phyloP scores from a whole-genome alignment of 53 echinoderm and acorn worm genomes.

The Henricia sp. region DNA sequence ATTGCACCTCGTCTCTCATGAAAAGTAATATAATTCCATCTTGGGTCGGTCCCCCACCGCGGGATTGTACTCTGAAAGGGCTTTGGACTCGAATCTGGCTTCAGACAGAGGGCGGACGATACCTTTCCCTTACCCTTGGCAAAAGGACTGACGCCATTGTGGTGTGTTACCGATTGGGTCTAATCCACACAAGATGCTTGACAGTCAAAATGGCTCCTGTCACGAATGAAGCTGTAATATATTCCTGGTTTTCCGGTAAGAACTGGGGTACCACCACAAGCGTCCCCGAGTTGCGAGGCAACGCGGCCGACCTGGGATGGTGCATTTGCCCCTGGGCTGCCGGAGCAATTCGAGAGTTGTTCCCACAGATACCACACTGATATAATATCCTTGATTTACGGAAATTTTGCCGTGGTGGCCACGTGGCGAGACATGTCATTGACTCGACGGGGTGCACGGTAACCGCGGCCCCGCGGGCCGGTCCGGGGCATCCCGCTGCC shows the following conservation, averaged over 20 bases:
- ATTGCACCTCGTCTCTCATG: conserved; percentile 57
- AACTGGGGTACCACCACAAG: not conserved
- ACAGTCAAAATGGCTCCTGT: conserved; percentile 1
- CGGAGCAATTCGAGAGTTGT: conserved; percentile 31
- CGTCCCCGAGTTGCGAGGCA: conserved; percentile 24
- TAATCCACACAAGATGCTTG: conserved; percentile 43
- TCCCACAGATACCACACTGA: conserved; percentile 43
- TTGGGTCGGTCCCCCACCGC: conserved; percentile 30
- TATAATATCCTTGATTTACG: conserved; percentile 62
- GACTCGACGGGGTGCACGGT: conserved; percentile 45
- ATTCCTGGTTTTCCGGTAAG: conserved; percentile 44
- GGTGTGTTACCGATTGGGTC: conserved; percentile 47
- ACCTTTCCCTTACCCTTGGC: conserved; percentile 18
- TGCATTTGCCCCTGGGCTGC: not conserved
- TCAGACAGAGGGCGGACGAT: too few relatives aligned
- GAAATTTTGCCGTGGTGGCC: conserved; percentile 58
- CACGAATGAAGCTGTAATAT: conserved; percentile 25
- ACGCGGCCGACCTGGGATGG: not conserved
- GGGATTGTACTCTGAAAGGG: conserved; percentile 45
- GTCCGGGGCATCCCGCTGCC: conserved; percentile 41
- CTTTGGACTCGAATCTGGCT: too few relatives aligned
- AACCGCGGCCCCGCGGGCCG: conserved; percentile 55
- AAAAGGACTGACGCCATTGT: not conserved
- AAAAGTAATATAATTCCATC: conserved; percentile 55
- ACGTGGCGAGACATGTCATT: conserved; percentile 56